A percentile compares a stretch with the other conserved stretches of the same genome.
phyloP scores from a whole-genome alignment of 2,797 vertebrate species.

The Apodemus agrarius region DNA sequence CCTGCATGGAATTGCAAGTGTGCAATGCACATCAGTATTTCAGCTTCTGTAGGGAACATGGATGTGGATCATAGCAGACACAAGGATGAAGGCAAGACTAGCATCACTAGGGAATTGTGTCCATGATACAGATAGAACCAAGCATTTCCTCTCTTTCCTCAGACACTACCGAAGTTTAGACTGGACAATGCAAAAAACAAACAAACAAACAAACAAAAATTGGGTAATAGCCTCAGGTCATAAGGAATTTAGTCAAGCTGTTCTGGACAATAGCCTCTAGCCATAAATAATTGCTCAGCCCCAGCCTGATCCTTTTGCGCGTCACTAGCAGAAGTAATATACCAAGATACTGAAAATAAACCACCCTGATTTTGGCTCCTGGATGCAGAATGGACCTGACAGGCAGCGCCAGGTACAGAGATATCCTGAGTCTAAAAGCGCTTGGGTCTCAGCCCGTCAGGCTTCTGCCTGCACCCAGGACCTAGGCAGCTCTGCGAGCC shows the following conservation, averaged over 20 bases:
- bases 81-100: background rate
- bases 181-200: too few relatives aligned
- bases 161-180: background rate
- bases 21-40: background rate
- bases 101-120: background rate
- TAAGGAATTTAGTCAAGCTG: background rate
- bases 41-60: background rate
- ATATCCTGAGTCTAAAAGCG: too few relatives aligned
- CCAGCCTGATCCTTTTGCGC: background rate
- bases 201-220: background rate
- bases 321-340: background rate
- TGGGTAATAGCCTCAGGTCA: background rate
- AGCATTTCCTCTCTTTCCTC: background rate
- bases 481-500: too few relatives aligned
- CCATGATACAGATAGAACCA: too few relatives aligned
- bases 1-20: background rate
- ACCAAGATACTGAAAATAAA: too few relatives aligned
- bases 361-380: too few relatives aligned
- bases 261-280: background rate
- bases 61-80: rapidly evolving
- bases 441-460: too few relatives aligned
- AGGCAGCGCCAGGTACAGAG: too few relatives aligned
- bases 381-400: too few relatives aligned
- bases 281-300: background rate
- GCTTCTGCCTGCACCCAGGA: too few relatives aligned